Evolutionary conservation across 2,888 invertebrate genomes (phyloP).

Genomic region (Antheraea assamensis): DNA sequence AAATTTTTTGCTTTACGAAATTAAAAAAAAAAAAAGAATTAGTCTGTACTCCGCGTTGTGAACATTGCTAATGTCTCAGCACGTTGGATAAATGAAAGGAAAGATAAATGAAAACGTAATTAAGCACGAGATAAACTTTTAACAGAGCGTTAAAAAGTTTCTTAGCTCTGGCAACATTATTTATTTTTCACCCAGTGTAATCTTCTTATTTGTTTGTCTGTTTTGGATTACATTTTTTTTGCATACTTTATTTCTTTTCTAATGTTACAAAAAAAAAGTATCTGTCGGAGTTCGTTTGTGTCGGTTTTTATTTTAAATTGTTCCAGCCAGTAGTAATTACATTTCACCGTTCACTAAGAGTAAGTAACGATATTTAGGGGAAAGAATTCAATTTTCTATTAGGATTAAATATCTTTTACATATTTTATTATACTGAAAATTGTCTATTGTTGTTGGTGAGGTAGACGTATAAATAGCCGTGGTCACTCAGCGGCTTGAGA

Average conservation of each 20-base stretch:
- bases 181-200: conserved; percentile 62
- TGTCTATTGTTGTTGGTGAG: too few species aligned
- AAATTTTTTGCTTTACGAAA: neutral
- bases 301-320: neutral
- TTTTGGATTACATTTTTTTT: conserved; percentile 42
- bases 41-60: conserved; percentile 5
- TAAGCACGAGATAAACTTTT: conserved; percentile 73
- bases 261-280: conserved; percentile 10
- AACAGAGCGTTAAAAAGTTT: conserved; percentile 70
- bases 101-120: conserved; percentile 79
- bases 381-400: neutral
- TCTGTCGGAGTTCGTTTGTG: neutral
- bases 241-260: conserved; percentile 40
- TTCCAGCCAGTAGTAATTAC: neutral
- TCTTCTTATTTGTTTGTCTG: conserved; percentile 61
- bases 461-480: too few species aligned
- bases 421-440: too few species aligned
- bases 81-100: conserved; percentile 52
- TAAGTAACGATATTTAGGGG: neutral
- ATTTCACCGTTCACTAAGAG: neutral
- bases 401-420: neutral
- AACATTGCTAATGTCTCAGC: conserved; percentile 25
- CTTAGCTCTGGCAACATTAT: conserved; percentile 64
- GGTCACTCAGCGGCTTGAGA: too few species aligned
- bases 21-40: neutral